These are phyloP conservation scores for Tipula vernalis DNA, from an alignment of 2,888 invertebrate species.

Conservation along the genomic window DNA sequence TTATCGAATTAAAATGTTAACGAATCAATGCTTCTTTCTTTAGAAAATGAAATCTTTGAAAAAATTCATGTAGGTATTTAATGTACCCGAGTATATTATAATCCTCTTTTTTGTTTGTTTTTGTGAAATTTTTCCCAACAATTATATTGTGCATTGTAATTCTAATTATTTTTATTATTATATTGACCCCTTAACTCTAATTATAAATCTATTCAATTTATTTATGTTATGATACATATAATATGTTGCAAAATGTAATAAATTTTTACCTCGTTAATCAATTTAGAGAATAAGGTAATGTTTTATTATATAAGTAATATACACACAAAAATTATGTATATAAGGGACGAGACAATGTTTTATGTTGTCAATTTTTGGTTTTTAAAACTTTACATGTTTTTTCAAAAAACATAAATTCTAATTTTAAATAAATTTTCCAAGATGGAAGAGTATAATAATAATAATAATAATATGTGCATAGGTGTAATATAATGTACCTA, in stretches of 20 bases:
- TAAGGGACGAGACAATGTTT: neutral
- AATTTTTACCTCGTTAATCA: conserved; percentile 4
- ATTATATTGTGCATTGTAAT: neutral
- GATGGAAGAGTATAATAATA: neutral
- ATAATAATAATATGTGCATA: neutral
- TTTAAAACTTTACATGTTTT: neutral
- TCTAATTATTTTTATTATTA: neutral
- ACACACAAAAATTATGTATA: neutral
- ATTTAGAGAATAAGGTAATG: neutral
- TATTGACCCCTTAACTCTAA: neutral
- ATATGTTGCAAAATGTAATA: neutral
- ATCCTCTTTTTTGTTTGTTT: no score
- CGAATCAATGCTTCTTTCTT: no score
- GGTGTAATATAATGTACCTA: neutral
- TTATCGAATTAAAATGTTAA: no score
- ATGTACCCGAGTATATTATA: no score
- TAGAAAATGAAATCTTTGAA: no score
- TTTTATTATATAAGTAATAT: neutral
- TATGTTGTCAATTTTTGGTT: conserved; percentile 4
- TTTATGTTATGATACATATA: neutral
- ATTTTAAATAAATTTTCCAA: neutral
- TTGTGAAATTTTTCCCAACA: no score
- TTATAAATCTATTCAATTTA: neutral
- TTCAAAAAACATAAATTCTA: neutral
- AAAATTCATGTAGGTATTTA: no score